Evolutionary conservation across 2,797 vertebrate species (phyloP), one percentile per base, ranked within the genome.

Genomic region (Gadopsis bispinosus): DNA sequence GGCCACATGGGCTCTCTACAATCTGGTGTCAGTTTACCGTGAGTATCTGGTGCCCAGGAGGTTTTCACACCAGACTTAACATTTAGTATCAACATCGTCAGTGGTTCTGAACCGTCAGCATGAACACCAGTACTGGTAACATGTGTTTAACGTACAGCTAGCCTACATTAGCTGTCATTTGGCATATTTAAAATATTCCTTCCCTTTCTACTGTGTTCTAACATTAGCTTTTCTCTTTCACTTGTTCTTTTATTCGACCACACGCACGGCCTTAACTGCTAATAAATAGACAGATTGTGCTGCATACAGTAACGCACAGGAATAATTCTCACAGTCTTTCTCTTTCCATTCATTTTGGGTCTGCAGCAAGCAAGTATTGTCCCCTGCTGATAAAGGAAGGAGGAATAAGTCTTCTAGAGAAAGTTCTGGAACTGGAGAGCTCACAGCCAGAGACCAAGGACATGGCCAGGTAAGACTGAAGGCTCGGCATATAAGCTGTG

Each of bases 1-100:
- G 98, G 98, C 98, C 48, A 99, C 98, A 0, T 99, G 98, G 98
- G 98, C 98, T 1, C 96, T 99, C 35, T 99, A 92, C 91, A 99
- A 99, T 95, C 95, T 99, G 48, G 97, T 99, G 67, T 98, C 98
- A 16, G 98, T 99, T 87, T 99, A 99, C 93, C 95, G 98, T 99
- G 94, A 98, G 98, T 97, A 91, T 88, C 59, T 61, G 31, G 41
- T 58, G 33, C 19, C 47, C 65, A 31, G 5, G 8, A 58, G 9
- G 8, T 53, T 59, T 71, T 47, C 5, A 59, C 35, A 58, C 29
- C 10, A 43, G 22, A 20, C 43, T 37, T 4, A 29, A 35, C 8
- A 29, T 64, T 35, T 33, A 50, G 22, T 22, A 8, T 37, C 47
- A 20, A 16, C 39, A 47, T 35, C 3, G 0, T 33, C 10, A 37